Percentiles rank a stretch among this genome's conserved stretches.
phyloP scores from a whole-genome alignment of 2,113 vertebrate genomes.

The Chamaea fasciata region DNA sequence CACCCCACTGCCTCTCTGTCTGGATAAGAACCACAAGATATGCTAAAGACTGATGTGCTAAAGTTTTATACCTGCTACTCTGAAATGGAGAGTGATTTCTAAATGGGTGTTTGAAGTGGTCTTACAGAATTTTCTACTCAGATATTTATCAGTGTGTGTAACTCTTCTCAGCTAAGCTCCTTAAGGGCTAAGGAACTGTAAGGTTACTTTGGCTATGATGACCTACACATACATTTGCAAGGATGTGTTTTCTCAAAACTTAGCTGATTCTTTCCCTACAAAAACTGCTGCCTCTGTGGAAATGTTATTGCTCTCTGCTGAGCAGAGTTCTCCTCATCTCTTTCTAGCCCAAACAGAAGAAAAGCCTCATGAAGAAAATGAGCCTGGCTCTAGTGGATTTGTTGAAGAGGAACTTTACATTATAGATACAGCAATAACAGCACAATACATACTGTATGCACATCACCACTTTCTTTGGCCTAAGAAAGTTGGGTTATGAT shows the following conservation, averaged over 20 bases:
- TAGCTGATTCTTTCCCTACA: background rate
- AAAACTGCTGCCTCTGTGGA: background rate
- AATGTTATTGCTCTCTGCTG: background rate
- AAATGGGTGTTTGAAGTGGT: background rate
- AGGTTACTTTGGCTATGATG: background rate
- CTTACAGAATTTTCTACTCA: background rate
- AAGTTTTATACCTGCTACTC: background rate
- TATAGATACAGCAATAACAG: background rate
- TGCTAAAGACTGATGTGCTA: background rate
- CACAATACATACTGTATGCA: background rate
- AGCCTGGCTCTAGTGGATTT: background rate
- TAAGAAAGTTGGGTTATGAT: background rate
- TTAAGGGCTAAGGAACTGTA: background rate
- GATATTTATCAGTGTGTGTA: background rate
- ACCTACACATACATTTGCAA: background rate
- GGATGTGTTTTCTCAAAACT: background rate
- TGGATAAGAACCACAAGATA: accelerated
- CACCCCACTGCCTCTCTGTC: background rate
- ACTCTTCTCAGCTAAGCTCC: background rate
- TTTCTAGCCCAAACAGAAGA: background rate
- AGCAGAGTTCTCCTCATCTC: background rate
- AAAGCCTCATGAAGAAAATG: background rate
- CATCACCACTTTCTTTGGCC: background rate
- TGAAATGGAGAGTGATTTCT: background rate
- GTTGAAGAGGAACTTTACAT: background rate